phyloP scores from a whole-genome alignment of 2,113 vertebrate species.

The human (Homo sapiens) region GRCh38 chrX:22016501-22017000 shows the following conservation, averaged over 20 bases:
- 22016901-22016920: background rate
- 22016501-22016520: too few relatives aligned
- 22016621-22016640: background rate
- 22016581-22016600: too few relatives aligned
- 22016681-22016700: background rate
- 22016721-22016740: constrained; percentile 9
- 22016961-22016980: constrained; percentile 38
- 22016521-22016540: too few relatives aligned
- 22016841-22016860: background rate
- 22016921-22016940: constrained; percentile 10
- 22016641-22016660: constrained; percentile 27
- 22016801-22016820: background rate
- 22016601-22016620: background rate
- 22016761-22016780: constrained; percentile 19
- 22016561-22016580: too few relatives aligned
- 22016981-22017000: constrained; percentile 16
- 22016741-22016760: constrained; percentile 26
- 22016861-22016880: constrained; percentile 36
- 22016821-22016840: background rate
- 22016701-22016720: constrained; percentile 46
- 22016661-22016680: constrained; percentile 35
- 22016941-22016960: constrained; percentile 29
- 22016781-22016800: background rate
- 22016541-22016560: too few relatives aligned
- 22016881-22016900: constrained; percentile 49